Evolutionary conservation across 1,140 invertebrate genomes (phyloP), one percentile per base, ranked within the genome.

Genomic region (Hylaeus anthracinus): DNA sequence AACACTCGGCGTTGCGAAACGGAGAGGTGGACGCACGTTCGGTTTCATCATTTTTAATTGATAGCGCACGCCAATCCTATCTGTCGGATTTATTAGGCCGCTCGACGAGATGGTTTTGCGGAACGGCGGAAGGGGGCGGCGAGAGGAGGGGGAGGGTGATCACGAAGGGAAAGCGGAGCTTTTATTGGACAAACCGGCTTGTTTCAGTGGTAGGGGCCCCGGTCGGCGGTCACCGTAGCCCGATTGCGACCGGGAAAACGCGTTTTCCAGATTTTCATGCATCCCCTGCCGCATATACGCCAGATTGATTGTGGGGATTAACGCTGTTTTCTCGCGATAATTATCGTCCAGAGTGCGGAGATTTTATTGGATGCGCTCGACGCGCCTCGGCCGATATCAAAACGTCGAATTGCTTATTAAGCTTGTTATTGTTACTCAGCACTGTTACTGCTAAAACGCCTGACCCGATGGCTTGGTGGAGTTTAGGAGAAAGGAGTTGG

Each of bases 21-120:
- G 48, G 39, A 61, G 79, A 69, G 72, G 79, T 63, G 79, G 79
- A 80, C 72, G 79, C 79, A 75, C 81, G 86, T 83, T 87, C 83
- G 86, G 84, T 88, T 90, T 91, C 90, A 88, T 92, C 90, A 89
- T 92, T 92, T 92, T 92, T 92, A 92, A 92, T 92, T 92, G 91
- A 91, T 91, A 90, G 90, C 89, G 88, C 84, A 88, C 88, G 88
- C 87, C 89, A 90, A 91, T 91, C 88, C 85, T 82, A 86, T 90
- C 90, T 82, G 87, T 89, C 88, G 87, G 91, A 91, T 92, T 92
- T 88, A 91, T 91, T 89, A 88, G 87, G 85, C 84, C 74, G 88
- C 69, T 86, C 88, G 82, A 88, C 79, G 86, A 86, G 82, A 87
- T 86, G 81, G 84, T 87, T 86, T 86, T 82, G 77, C 63, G 90